These are phyloP conservation scores for Zoanthus sansibaricus DNA, from an alignment of 92 coral and sea anemone species.

Conservation along the genomic window DNA sequence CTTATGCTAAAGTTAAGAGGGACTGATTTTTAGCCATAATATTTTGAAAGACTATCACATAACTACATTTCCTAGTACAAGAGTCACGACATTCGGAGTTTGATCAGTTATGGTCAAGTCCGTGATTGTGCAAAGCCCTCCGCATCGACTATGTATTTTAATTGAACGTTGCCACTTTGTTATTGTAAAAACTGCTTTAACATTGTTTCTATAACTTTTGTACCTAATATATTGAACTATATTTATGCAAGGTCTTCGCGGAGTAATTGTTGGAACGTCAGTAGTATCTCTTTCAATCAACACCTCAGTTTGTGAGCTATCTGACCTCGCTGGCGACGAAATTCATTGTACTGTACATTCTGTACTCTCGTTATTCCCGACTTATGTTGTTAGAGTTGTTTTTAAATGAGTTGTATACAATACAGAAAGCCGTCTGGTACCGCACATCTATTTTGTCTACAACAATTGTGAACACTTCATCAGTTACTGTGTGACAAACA, in stretches of 20 bases:
- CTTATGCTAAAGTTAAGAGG: too few relatives aligned
- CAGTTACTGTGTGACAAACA: background rate
- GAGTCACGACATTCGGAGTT: conserved; percentile 12
- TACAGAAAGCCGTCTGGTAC: background rate
- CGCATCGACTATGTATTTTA: background rate
- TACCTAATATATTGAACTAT: background rate
- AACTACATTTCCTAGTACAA: background rate
- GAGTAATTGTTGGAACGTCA: background rate
- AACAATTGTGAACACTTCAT: conserved; percentile 1
- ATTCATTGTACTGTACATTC: background rate
- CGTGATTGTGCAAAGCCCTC: background rate
- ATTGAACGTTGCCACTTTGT: conserved; percentile 1
- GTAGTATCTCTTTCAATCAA: background rate
- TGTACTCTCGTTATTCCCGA: conserved; percentile 8
- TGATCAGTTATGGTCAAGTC: background rate
- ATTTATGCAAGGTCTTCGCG: background rate
- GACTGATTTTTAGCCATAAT: background rate
- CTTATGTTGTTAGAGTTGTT: background rate
- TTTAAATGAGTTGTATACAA: background rate
- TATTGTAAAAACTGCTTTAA: conserved; percentile 3
- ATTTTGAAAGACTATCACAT: background rate
- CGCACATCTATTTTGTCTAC: conserved; percentile 14
- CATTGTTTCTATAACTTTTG: background rate
- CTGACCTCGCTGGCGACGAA: background rate
- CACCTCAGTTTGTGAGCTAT: background rate